phyloP scores from a whole-genome alignment of 1,140 invertebrate genomes.

The Leptinotarsa texana region DNA sequence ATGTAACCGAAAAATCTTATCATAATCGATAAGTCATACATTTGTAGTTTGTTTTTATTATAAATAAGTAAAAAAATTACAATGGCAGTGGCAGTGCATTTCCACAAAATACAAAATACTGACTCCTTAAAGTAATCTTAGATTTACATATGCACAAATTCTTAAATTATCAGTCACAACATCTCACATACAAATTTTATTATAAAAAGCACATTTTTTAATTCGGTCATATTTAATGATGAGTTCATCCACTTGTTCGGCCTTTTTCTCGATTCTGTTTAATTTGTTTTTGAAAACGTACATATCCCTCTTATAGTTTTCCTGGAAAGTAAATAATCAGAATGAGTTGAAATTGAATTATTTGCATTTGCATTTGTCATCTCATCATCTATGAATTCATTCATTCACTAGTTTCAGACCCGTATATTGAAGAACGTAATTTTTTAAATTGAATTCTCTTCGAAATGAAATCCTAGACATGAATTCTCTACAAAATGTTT shows the following conservation, averaged over 20 bases:
- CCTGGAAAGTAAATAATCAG: conserved; percentile 29
- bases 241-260: conserved; percentile 32
- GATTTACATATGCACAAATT: conserved; percentile 25
- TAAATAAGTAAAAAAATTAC: background rate
- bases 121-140: background rate
- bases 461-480: too few species aligned
- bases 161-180: conserved; percentile 15
- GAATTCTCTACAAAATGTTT: too few species aligned
- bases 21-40: too few species aligned
- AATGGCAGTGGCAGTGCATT: conserved; percentile 13
- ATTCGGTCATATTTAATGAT: conserved; percentile 31
- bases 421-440: too few species aligned
- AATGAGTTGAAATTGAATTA: background rate
- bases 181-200: conserved; percentile 28
- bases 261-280: conserved; percentile 29
- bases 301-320: conserved; percentile 36
- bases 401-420: too few species aligned
- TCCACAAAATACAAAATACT: conserved; percentile 5
- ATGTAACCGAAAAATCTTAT: too few species aligned
- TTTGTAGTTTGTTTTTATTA: too few species aligned
- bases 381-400: too few species aligned
- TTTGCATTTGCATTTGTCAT: too few species aligned
- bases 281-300: conserved; percentile 36
- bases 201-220: conserved; percentile 29
- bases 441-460: too few species aligned